These are phyloP conservation scores for Apostichopus parvimensis DNA, from an alignment of 35 echinoderm and acorn worm genomes.

Conservation along the genomic window DNA sequence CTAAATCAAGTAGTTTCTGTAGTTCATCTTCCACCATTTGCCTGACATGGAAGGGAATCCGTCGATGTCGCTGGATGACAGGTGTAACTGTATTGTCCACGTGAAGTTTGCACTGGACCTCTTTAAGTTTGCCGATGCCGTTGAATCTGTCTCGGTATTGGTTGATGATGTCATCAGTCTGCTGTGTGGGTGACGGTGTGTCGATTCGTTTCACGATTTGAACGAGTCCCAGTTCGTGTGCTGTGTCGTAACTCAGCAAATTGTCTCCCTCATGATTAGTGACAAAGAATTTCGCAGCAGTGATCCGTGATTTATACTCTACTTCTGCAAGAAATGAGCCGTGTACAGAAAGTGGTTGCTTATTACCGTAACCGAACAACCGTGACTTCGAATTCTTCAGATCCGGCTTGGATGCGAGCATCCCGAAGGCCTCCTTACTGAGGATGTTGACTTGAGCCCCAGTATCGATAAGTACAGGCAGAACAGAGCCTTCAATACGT, in stretches of 20 bases:
- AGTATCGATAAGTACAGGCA: constrained; percentile 21
- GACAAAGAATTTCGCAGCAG: no score
- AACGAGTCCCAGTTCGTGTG: no score
- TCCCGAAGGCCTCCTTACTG: not conserved
- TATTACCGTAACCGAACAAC: no score
- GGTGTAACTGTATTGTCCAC: not conserved
- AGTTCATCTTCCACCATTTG: constrained; percentile 42
- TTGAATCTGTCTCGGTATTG: constrained; percentile 29
- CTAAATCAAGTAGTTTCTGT: constrained; percentile 18
- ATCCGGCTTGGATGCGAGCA: not conserved
- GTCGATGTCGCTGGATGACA: constrained; percentile 37
- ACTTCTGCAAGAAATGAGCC: no score
- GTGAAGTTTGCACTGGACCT: constrained; percentile 37
- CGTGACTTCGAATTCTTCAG: no score
- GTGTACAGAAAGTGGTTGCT: no score
- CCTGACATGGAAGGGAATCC: constrained; percentile 75
- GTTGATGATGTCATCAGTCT: no score
- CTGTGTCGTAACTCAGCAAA: no score
- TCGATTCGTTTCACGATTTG: no score
- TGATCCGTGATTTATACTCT: no score
- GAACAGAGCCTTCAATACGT: not conserved
- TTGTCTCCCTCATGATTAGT: no score
- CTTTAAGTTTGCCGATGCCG: constrained; percentile 10
- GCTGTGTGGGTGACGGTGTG: no score
- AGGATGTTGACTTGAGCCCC: constrained; percentile 19